Percentiles rank a stretch among this genome's conserved stretches.
Conservation (phyloP, 2,888 invertebrate genomes). For the Drosophila acutilabella region DNA sequence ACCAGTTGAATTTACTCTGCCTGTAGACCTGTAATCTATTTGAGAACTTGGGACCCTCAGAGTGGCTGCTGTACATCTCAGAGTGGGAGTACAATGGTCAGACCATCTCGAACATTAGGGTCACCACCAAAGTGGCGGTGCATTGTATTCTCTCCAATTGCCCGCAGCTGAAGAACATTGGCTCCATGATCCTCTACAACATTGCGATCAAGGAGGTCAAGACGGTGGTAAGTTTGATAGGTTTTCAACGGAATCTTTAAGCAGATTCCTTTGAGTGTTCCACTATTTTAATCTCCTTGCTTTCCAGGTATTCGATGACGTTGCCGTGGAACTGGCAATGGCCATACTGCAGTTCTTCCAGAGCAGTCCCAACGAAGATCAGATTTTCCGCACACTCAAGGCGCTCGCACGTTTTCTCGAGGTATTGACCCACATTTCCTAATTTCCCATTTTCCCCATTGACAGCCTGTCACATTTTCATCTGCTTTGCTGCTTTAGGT, state of each 20-base stretch:
- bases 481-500: conserved; percentile 86
- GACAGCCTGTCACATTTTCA: conserved; percentile 85
- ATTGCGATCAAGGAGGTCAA: conserved; percentile 98
- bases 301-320: conserved; percentile 95
- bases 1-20: background rate
- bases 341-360: conserved; percentile 95
- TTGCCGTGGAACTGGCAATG: conserved; percentile 96
- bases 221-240: conserved; percentile 92
- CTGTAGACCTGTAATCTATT: conserved; percentile 94
- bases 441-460: conserved; percentile 8
- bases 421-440: conserved; percentile 75
- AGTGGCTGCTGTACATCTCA: conserved; percentile 97
- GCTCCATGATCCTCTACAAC: conserved; percentile 95
- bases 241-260: too few relatives aligned
- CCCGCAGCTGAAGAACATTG: conserved; percentile 90
- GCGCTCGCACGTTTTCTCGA: conserved; percentile 88
- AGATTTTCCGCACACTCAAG: conserved; percentile 91
- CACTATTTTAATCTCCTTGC: too few relatives aligned
- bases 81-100: conserved; percentile 93
- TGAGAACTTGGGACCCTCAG: conserved; percentile 94
- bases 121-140: conserved; percentile 95
- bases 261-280: too few relatives aligned
- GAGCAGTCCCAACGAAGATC: conserved; percentile 91
- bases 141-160: conserved; percentile 92
- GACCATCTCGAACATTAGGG: conserved; percentile 93